Evolutionary conservation across 2,113 vertebrate genomes (phyloP).

Genomic region (Osmerus eperlanus): DNA sequence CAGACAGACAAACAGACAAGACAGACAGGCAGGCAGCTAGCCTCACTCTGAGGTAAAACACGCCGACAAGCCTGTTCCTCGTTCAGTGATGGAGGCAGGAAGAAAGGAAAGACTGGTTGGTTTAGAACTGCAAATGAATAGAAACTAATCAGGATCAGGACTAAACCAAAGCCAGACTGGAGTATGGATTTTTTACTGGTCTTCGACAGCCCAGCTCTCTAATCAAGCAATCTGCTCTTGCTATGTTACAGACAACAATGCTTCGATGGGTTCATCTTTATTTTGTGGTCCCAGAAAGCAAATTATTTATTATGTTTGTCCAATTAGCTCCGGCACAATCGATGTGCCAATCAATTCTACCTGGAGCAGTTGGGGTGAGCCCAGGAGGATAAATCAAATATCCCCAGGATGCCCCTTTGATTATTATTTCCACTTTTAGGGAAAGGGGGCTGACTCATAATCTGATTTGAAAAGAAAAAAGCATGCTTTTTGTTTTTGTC

Average conservation of each 20-base stretch:
- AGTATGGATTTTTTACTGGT: slow-evolving; percentile 52
- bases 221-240: slow-evolving; percentile 50
- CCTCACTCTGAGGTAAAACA: neutral
- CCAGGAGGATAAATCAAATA: slow-evolving; percentile 46
- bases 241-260: slow-evolving; percentile 29
- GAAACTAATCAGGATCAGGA: slow-evolving; percentile 32
- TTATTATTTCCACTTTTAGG: slow-evolving; percentile 46
- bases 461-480: slow-evolving; percentile 37
- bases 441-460: slow-evolving; percentile 20
- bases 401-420: slow-evolving; percentile 18
- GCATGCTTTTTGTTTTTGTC: slow-evolving; percentile 33
- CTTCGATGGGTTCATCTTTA: slow-evolving; percentile 16
- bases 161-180: slow-evolving; percentile 39
- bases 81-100: neutral
- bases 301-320: slow-evolving; percentile 60
- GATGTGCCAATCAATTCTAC: slow-evolving; percentile 56
- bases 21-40: neutral
- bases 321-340: slow-evolving; percentile 57
- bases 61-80: too few relatives aligned
- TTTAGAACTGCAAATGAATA: slow-evolving; percentile 18
- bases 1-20: neutral
- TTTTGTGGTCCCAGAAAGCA: slow-evolving; percentile 18
- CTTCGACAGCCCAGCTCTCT: slow-evolving; percentile 34
- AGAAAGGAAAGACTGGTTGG: neutral
- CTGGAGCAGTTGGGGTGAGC: slow-evolving; percentile 30